Evolutionary conservation across 1,140 invertebrate genomes (phyloP).

Genomic region (Acromyrmex echinatior): DNA sequence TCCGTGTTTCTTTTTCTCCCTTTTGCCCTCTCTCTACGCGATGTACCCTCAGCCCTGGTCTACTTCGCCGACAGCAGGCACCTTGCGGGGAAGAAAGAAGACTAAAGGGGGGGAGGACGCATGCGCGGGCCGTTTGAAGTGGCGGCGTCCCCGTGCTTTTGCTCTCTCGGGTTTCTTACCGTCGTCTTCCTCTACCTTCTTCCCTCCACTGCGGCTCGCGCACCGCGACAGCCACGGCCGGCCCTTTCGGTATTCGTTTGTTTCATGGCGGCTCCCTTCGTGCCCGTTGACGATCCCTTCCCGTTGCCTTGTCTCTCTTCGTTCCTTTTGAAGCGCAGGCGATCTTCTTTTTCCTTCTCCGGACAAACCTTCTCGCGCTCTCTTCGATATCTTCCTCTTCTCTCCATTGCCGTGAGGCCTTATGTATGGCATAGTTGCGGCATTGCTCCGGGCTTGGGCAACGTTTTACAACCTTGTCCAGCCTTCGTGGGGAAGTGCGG

Average conservation of each 20-base stretch:
- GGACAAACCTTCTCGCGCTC: conserved; percentile 44
- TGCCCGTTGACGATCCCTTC: conserved; percentile 64
- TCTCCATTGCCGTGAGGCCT: conserved; percentile 63
- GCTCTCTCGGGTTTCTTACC: conserved; percentile 81
- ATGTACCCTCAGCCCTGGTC: conserved; percentile 72
- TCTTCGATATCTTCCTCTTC: conserved; percentile 39
- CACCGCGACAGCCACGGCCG: conserved; percentile 72
- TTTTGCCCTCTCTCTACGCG: conserved; percentile 52
- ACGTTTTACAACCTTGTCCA: conserved; percentile 76
- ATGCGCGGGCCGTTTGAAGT: conserved; percentile 85
- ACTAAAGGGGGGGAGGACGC: conserved; percentile 75
- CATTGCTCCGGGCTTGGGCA: conserved; percentile 71
- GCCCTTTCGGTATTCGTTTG: conserved; percentile 86
- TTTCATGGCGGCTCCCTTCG: conserved; percentile 83
- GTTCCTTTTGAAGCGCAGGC: conserved; percentile 26
- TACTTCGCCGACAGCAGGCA: conserved; percentile 75
- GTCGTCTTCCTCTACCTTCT: conserved; percentile 58
- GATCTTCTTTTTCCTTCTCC: conserved; percentile 46
- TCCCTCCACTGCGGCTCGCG: conserved; percentile 60
- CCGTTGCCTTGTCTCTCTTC: conserved; percentile 61
- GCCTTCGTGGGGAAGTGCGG: conserved; percentile 57
- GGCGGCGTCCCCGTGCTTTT: conserved; percentile 79
- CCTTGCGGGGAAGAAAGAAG: conserved; percentile 73
- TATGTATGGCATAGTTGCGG: conserved; percentile 78
- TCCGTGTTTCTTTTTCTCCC: conserved; percentile 45